Evolutionary conservation across 1,140 invertebrate genomes (phyloP).

Genomic region (Eurosta solidaginis): DNA sequence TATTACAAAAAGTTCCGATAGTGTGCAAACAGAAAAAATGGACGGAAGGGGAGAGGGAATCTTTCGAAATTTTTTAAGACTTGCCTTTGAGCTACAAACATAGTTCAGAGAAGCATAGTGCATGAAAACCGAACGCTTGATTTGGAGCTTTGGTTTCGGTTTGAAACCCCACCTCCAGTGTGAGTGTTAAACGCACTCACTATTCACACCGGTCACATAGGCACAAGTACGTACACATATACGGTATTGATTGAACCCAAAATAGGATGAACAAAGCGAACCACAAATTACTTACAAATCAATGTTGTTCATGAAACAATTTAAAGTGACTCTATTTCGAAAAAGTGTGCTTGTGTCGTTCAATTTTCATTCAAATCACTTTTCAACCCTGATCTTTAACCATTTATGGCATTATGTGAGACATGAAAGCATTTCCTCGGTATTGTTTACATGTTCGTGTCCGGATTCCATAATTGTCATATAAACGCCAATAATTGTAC

Average conservation of each 20-base stretch:
- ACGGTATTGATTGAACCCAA: background rate
- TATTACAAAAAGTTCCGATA: too few species aligned
- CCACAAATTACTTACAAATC: background rate
- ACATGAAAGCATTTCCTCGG: background rate
- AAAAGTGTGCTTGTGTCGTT: background rate
- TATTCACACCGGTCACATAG: background rate
- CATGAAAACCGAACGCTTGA: too few species aligned
- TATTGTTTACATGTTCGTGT: background rate
- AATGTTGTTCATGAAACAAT: background rate
- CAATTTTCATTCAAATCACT: background rate
- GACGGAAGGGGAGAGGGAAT: too few species aligned
- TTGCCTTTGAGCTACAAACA: too few species aligned
- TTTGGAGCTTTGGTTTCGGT: too few species aligned
- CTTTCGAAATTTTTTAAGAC: too few species aligned
- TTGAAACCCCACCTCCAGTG: too few species aligned
- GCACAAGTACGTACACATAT: too few species aligned
- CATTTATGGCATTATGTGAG: background rate
- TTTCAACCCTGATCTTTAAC: slow-evolving; percentile 1
- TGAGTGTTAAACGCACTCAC: background rate
- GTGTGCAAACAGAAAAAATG: too few species aligned
- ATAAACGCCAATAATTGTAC: background rate
- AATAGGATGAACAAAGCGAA: background rate
- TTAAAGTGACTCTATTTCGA: background rate
- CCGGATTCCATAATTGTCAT: slow-evolving; percentile 8
- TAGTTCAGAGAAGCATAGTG: too few species aligned